A percentile compares a stretch with the other conserved stretches of the same genome.
Conservation (phyloP, 2,113 vertebrate genomes). For the Percopsis transmontana region DNA sequence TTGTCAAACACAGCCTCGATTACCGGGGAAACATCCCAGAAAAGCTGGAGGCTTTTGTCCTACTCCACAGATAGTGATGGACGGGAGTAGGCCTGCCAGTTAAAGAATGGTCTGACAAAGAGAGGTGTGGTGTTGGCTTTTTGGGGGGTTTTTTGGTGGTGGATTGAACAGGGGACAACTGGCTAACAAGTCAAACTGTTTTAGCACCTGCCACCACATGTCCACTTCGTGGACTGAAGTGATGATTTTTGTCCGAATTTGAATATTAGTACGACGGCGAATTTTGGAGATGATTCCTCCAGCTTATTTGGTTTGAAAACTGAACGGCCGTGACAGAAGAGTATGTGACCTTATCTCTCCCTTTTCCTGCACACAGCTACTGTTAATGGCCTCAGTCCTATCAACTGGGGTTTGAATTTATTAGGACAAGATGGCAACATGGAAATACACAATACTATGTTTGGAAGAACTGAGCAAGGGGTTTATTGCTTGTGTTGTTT, state of each 20-base stretch:
- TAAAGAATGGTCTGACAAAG: not conserved
- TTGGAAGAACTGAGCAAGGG: conserved; percentile 51
- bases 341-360: conserved; percentile 3
- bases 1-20: conserved; percentile 87
- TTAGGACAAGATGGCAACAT: conserved; percentile 54
- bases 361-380: conserved; percentile 13
- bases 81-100: not conserved
- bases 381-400: conserved; percentile 13
- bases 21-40: conserved; percentile 93
- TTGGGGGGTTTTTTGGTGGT: not conserved
- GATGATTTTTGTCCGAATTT: conserved; percentile 21
- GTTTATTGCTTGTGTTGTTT: conserved; percentile 34
- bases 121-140: not conserved
- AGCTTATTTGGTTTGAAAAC: conserved; percentile 28
- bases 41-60: conserved; percentile 93
- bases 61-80: conserved; percentile 92
- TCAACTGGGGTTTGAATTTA: conserved; percentile 62
- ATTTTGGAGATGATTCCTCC: conserved; percentile 15
- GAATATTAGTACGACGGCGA: conserved; percentile 14
- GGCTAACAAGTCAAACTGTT: conserved; percentile 6
- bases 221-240: conserved; percentile 9
- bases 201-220: conserved; percentile 8
- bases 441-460: conserved; percentile 52
- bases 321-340: not conserved
- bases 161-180: not conserved